Conservation (phyloP, 2,888 invertebrate genomes). For the Willowsia nigromaculata region DNA sequence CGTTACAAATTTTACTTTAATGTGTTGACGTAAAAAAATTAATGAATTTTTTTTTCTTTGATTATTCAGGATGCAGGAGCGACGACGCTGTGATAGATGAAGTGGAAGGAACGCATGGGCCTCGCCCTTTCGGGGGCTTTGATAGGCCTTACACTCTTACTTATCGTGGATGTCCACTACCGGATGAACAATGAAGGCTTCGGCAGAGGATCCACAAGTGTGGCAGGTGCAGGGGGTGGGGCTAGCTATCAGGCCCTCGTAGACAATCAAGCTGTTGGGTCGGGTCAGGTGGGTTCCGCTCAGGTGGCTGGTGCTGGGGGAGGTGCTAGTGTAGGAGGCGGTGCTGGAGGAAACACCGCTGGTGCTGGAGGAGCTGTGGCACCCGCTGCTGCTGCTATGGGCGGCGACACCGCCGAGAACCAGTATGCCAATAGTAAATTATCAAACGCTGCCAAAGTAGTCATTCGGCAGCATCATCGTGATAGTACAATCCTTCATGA, state of each 20-base stretch:
- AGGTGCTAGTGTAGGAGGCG: constrained; percentile 46
- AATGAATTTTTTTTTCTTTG: constrained; percentile 20
- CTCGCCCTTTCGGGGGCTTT: constrained; percentile 78
- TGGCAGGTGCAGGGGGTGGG: constrained; percentile 56
- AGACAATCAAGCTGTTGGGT: constrained; percentile 70
- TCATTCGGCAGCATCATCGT: constrained; percentile 74
- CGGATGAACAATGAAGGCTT: constrained; percentile 75
- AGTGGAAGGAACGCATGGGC: constrained; percentile 78
- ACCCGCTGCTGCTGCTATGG: constrained; percentile 50
- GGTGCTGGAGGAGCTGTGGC: constrained; percentile 47
- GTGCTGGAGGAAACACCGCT: constrained; percentile 17
- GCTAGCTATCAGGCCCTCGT: constrained; percentile 47
- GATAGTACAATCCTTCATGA: constrained; percentile 77
- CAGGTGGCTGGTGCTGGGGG: constrained; percentile 70
- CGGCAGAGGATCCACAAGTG: constrained; percentile 68
- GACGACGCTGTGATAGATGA: constrained; percentile 76
- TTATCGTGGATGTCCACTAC: constrained; percentile 78
- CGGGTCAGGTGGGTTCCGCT: constrained; percentile 71
- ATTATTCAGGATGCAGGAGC: constrained; percentile 75
- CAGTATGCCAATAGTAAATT: constrained; percentile 78
- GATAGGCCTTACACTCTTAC: constrained; percentile 78
- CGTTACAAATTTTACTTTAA: neutral
- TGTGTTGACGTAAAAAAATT: neutral
- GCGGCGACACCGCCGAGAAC: constrained; percentile 76
- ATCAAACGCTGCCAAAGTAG: constrained; percentile 72